Base-by-base conservation (phyloP, 1,140 invertebrate genomes). In the Lasioglossum baleicum region DNA sequence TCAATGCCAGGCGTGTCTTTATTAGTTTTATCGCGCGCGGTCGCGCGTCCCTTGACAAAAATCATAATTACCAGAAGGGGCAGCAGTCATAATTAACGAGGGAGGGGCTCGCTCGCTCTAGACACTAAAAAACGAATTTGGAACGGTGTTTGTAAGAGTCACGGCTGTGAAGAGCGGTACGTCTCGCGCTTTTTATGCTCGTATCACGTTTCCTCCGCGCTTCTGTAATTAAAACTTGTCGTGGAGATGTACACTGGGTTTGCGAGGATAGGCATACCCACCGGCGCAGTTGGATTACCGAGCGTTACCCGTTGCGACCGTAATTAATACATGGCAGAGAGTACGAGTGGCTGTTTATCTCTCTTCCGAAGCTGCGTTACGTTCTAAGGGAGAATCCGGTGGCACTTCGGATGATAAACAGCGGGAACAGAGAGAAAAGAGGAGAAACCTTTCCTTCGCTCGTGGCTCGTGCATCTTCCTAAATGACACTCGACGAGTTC, bases 311-410 rank as follows among this genome's bases (percentile, higher is more conserved):
- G 42, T 53, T 48, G 58, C 56, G 72, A 63, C 64, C 58, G 73
- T 80, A 80, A 80, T 75, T 80, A 80, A 80, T 75, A 68, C 71
- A 63, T 60, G 44, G 61, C 70, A n/a, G n/a, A 51, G 53, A n/a
- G 42, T 26, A 66, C 42, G 71, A 80, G 71, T 80, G 77, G 71
- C 71, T 75, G 77, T 67, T 80, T 80, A 80, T 80, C 76, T 78
- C 68, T 20, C 76, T 56, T 72, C 60, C 35, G 48, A 61, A 65
- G 63, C 76, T n/a, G 35, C 69, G 69, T 78, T 78, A 31, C 76
- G 48, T 72, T 56, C 56, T 56, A 56, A 72, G 69, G 68, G 35
- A 51, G 68, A 64, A 2, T 13, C 22, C 44, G 22, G 35, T 15
- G 65, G 15, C 51, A 64, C 60, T 72, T 78, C 22, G 69, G 60